Evolutionary conservation across 2,113 vertebrate genomes (phyloP), one percentile per base, ranked within the genome.

Genomic region (Grantiella picta): DNA sequence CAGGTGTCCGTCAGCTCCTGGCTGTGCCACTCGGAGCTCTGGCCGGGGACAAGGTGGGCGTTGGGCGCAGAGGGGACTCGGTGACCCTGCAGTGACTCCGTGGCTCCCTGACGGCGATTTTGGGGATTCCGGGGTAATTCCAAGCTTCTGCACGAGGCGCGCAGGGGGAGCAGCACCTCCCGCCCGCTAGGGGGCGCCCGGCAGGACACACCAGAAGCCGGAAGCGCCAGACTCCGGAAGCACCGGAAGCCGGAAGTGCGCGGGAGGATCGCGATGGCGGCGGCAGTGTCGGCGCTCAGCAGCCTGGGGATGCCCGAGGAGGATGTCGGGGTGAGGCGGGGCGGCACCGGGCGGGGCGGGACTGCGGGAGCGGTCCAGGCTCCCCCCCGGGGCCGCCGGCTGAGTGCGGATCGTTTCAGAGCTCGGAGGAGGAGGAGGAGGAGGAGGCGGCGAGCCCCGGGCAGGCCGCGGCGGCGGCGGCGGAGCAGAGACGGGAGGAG

Each of bases 401-500:
- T 94, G 66, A 92, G 35, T 1, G 49, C 5, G 52, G n/a, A 3
- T 28, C n/a, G 31, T 97, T 96, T 12, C 78, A 97, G 97, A 84
- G 64, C 49, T 78, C 86, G 20, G 83, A 76, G 66, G 89, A 65
- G 11, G 94, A 95, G 27, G 64, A 81, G 42, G 53, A 81, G 65
- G 95, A 92, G 3, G 91, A 92, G 65, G 96, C 94, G 65, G 96
- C 94, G 24, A 40, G 65, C 22, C 94, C 69, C 28, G 9, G 85
- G 5, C 17, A 82, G 11, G 64, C 84, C 5, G 79, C 63, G 12
- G 75, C 75, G 4, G 97, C 95, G 63, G 98, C 95, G 54, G 92
- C 97, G 3, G 98, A 97, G 22, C 95, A 98, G 93, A 98, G 99
- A 88, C 98, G 99, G 91, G 99, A 99, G 82, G 98, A 97, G 28